Evolutionary conservation across 2,113 vertebrate species (phyloP), one percentile per base, ranked within the genome.

Genomic region (Myotis brandtii): DNA sequence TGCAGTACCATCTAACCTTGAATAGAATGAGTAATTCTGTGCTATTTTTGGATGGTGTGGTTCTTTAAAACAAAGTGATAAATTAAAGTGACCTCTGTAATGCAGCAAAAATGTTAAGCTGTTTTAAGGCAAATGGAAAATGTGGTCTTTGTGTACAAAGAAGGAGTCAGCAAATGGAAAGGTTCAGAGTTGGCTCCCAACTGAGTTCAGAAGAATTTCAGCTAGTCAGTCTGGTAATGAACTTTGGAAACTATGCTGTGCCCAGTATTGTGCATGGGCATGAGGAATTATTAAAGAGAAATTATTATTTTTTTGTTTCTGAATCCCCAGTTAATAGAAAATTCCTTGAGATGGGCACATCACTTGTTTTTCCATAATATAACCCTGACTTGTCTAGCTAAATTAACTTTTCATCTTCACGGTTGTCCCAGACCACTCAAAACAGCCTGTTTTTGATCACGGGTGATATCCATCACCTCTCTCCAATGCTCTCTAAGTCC

Each of bases 1-100:
- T 88, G 62, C 56, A 66, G 37, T n/a, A 32, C 86, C 92, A 85
- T 77, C 90, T 25, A 27, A 69, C 91, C 82, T 91, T 64, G 20
- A 84, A 75, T 7, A 54, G 79, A 94, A 87, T 94, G 91, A 97
- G 69, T 91, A 85, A 91, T 94, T 89, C 72, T 50, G 95, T 59
- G 83, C 95, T 97, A 95, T 98, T 97, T 93, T 97, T 54, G 92
- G 95, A 94, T 82, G 64, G 46, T 56, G 89, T n/a, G 34, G 70
- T 91, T 96, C 97, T 96, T 96, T 96, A 97, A 96, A 98, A 97
- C 97, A 97, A 94, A 96, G 95, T 80, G 86, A 97, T 97, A 96
- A 96, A 96, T 97, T 94, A 96, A 96, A 96, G 86, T 25, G 72
- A 90, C 83, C 93, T 93, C 77, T 43, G 96, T 95, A 95, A 95